phyloP scores from a whole-genome alignment of 2,888 invertebrate species.

The Caenorhabditis japonica region DNA sequence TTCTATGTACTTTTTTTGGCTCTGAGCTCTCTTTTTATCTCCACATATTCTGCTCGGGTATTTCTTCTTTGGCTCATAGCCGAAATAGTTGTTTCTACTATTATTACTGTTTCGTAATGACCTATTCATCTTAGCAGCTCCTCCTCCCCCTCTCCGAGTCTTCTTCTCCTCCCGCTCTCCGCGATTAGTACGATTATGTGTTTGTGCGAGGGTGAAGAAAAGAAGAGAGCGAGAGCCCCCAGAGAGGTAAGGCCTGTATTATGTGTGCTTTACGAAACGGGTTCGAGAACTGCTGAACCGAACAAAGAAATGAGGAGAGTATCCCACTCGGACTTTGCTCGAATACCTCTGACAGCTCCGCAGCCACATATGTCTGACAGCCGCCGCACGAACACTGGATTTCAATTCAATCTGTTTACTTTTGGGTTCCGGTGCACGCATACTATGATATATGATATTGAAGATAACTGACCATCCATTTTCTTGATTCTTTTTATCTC shows the following conservation, averaged over 20 bases:
- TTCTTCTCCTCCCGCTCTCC: constrained; percentile 30
- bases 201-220: too few species aligned
- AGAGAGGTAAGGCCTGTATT: constrained; percentile 23
- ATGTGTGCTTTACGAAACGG: constrained; percentile 51
- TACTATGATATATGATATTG: too few species aligned
- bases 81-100: constrained; percentile 42
- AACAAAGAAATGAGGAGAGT: constrained; percentile 33
- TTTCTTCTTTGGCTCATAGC: too few species aligned
- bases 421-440: constrained; percentile 40
- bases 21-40: too few species aligned
- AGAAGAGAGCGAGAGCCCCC: constrained; percentile 13
- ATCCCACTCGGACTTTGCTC: background rate
- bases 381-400: constrained; percentile 36
- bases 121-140: too few species aligned
- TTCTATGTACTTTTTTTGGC: too few species aligned
- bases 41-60: too few species aligned
- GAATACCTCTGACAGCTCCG: constrained; percentile 45
- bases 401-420: constrained; percentile 22
- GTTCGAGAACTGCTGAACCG: constrained; percentile 55
- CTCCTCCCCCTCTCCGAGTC: constrained; percentile 3
- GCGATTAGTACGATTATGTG: constrained; percentile 65
- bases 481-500: background rate
- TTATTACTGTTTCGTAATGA: too few species aligned
- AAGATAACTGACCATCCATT: constrained; percentile 11
- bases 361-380: constrained; percentile 41